These are phyloP conservation scores for Idaea aversata DNA, from an alignment of 2,888 invertebrate genomes.

Conservation along the genomic window DNA sequence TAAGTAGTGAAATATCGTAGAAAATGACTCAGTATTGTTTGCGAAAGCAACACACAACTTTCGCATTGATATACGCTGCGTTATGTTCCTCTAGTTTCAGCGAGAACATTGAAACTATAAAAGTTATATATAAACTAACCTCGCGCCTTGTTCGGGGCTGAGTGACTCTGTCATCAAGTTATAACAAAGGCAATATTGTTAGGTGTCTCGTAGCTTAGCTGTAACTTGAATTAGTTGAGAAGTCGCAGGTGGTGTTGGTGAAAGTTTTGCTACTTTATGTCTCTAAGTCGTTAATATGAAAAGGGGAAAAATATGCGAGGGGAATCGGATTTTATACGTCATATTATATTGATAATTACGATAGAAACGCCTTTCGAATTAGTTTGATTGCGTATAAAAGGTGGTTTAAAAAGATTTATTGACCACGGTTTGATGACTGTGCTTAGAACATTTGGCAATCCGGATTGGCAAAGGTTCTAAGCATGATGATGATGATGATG, in stretches of 20 bases:
- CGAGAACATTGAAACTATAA: background rate
- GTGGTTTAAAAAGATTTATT: no score
- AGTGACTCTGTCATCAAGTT: background rate
- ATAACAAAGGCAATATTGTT: background rate
- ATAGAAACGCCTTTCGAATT: no score
- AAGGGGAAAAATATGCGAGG: background rate
- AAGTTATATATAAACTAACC: background rate
- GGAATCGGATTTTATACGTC: background rate
- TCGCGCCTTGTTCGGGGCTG: background rate
- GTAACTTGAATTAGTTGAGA: slow-evolving; percentile 1
- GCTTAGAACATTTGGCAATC: no score
- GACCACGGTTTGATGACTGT: no score
- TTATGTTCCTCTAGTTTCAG: background rate
- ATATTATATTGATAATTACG: background rate
- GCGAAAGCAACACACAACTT: no score
- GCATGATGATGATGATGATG: no score
- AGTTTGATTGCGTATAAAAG: no score
- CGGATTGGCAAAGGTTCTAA: no score
- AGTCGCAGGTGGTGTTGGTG: background rate
- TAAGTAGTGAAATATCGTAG: no score
- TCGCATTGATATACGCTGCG: no score
- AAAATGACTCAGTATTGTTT: no score
- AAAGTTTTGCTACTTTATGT: background rate
- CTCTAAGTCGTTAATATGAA: background rate
- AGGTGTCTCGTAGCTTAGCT: background rate